Percentiles rank a stretch among this genome's conserved stretches.
Evolutionary conservation across 2,888 invertebrate species (phyloP).

Genomic region (Drosophila meridionalis): DNA sequence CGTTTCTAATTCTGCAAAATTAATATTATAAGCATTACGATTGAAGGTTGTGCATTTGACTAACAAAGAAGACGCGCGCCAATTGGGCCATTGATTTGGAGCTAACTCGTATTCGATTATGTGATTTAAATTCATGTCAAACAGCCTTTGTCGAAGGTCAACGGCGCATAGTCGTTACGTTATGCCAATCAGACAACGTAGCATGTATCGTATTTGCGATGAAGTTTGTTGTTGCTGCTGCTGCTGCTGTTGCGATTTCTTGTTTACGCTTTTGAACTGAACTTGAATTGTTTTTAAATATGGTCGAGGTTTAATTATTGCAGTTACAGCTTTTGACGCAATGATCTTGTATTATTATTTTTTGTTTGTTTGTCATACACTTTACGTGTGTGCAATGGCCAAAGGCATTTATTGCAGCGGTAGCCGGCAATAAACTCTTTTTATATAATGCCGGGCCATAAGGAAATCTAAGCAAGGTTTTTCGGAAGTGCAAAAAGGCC

Average conservation of each 20-base stretch:
- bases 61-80: constrained; percentile 32
- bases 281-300: constrained; percentile 66
- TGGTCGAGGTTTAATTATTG: constrained; percentile 42
- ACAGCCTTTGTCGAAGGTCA: constrained; percentile 49
- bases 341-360: constrained; percentile 27
- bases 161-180: constrained; percentile 32
- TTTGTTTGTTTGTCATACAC: constrained; percentile 21
- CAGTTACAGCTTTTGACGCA: constrained; percentile 48
- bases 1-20: constrained; percentile 8
- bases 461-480: constrained; percentile 25
- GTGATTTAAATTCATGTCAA: constrained; percentile 61
- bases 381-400: not conserved
- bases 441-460: constrained; percentile 22
- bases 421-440: constrained; percentile 18
- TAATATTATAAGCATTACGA: not conserved
- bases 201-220: constrained; percentile 19
- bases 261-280: constrained; percentile 58
- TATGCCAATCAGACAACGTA: constrained; percentile 43
- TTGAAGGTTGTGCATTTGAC: constrained; percentile 60
- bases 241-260: constrained; percentile 23
- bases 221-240: constrained; percentile 17
- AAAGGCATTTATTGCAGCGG: constrained; percentile 17
- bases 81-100: constrained; percentile 15
- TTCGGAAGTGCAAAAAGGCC: constrained; percentile 11
- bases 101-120: constrained; percentile 15